phyloP scores from a whole-genome alignment of 2,797 vertebrate genomes.

The Artibeus lituratus region DNA sequence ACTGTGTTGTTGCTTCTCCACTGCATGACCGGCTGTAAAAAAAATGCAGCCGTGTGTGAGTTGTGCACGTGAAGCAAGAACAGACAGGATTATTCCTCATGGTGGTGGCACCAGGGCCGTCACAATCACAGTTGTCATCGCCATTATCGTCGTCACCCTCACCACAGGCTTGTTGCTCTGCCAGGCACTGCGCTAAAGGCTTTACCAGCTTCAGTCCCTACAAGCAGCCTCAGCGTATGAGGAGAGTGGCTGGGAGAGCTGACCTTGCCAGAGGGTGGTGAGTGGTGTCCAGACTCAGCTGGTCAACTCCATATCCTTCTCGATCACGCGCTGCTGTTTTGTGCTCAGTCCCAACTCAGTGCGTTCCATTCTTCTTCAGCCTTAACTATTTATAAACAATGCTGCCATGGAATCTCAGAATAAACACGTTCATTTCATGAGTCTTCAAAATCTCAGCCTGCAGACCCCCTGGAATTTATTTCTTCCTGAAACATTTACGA shows the following conservation, averaged over 20 bases:
- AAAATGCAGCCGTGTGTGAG: neutral
- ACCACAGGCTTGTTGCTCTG: neutral
- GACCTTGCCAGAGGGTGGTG: neutral
- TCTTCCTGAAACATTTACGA: neutral
- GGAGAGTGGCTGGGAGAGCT: neutral
- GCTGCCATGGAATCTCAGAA: neutral
- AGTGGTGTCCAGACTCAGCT: neutral
- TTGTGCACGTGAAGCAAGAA: neutral
- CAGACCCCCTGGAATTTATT: neutral
- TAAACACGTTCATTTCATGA: neutral
- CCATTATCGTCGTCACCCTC: neutral
- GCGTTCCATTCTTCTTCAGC: neutral
- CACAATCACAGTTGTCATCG: neutral
- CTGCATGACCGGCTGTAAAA: neutral
- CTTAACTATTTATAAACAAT: neutral
- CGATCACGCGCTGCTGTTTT: neutral
- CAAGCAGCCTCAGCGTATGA: neutral
- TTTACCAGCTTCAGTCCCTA: neutral
- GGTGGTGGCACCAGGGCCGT: neutral
- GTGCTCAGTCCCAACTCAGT: neutral
- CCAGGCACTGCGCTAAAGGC: neutral
- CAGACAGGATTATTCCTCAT: neutral
- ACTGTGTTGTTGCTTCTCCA: neutral
- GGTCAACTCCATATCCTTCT: neutral
- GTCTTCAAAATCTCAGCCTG: neutral